Conservation (phyloP, 2,113 vertebrate species). For the Elgaria multicarinata region DNA sequence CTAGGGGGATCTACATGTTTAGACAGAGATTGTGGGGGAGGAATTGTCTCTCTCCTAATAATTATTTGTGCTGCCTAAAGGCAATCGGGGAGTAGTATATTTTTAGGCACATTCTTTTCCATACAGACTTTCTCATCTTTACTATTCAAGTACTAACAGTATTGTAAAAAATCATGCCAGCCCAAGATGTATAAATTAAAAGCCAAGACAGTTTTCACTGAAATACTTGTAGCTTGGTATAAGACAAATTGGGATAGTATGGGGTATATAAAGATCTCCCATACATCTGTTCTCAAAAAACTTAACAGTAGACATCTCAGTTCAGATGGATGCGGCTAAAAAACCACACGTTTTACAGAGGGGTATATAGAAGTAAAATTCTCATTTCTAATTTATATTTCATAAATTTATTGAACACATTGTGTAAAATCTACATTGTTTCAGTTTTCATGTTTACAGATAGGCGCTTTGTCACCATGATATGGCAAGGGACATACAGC, state of each 20-base stretch:
- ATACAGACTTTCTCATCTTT: background rate
- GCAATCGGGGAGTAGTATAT: background rate
- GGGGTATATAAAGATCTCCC: background rate
- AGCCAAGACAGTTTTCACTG: background rate
- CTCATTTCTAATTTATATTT: conserved; percentile 66
- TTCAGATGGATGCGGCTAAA: rapidly evolving
- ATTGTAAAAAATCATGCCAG: background rate
- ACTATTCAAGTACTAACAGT: background rate
- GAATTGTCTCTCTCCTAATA: background rate
- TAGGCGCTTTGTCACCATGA: conserved; percentile 65
- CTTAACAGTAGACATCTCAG: background rate
- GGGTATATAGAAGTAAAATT: conserved; percentile 61
- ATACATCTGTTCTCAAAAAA: conserved; percentile 8
- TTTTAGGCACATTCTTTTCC: background rate
- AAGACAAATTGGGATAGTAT: background rate
- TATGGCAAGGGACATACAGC: conserved; percentile 63
- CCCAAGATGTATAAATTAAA: background rate
- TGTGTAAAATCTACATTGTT: conserved; percentile 80
- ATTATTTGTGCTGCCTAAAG: background rate
- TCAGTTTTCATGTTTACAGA: conserved; percentile 79
- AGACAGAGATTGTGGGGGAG: background rate
- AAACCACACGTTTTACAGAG: conserved; percentile 46
- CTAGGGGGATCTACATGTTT: background rate
- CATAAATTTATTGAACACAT: conserved; percentile 81
- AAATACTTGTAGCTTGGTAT: background rate